A percentile compares a stretch with the other conserved stretches of the same genome.
Conservation (phyloP, 2,888 invertebrate genomes). For the Tiliacea aurago region DNA sequence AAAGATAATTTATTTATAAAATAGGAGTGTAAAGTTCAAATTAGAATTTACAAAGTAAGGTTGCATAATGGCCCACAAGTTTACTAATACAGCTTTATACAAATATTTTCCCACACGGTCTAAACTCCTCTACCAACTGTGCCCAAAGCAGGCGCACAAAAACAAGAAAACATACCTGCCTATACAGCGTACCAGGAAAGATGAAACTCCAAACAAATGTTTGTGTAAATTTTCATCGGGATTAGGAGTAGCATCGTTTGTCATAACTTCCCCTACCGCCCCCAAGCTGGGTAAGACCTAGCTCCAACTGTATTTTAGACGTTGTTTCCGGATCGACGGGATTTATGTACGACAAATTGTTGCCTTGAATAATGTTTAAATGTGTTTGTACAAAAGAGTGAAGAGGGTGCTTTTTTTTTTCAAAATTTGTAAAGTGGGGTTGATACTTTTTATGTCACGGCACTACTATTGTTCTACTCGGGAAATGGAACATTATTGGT, state of each 20-base stretch:
- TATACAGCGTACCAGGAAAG: conserved; percentile 21
- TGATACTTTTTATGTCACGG: not conserved
- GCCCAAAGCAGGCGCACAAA: conserved; percentile 15
- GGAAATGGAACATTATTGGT: not conserved
- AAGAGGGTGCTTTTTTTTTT: not conserved
- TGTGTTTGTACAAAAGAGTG: not conserved
- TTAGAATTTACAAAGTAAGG: not conserved
- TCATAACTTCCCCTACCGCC: conserved; percentile 61
- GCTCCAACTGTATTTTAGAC: conserved; percentile 51
- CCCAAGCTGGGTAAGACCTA: conserved; percentile 60
- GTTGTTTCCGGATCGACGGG: conserved; percentile 45
- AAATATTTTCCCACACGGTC: not conserved
- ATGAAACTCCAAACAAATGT: conserved; percentile 57
- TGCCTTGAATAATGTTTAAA: conserved; percentile 23
- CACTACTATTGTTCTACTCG: no score
- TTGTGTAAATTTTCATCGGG: conserved; percentile 63
- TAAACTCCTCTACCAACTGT: not conserved
- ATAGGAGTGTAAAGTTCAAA: not conserved
- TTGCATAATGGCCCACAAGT: no score
- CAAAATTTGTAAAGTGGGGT: not conserved
- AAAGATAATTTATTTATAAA: conserved; percentile 1
- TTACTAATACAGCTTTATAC: not conserved
- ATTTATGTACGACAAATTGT: conserved; percentile 62
- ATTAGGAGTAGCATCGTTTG: conserved; percentile 60
- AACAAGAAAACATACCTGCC: conserved; percentile 36